These are phyloP conservation scores for Emydocephalus ijimae DNA, from an alignment of 2,113 vertebrate genomes.

Conservation along the genomic window DNA sequence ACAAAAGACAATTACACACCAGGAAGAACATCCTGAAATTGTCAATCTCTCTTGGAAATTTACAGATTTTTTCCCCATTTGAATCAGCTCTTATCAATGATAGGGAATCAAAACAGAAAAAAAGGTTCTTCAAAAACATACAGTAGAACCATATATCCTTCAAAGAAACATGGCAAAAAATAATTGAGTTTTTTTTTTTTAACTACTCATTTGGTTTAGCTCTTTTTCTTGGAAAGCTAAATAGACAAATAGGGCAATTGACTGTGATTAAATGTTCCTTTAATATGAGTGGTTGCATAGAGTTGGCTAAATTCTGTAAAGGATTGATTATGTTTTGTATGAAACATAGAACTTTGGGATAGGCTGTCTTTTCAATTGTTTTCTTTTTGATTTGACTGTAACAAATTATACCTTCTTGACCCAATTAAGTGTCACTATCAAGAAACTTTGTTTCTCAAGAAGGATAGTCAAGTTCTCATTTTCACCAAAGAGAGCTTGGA, in stretches of 20 bases:
- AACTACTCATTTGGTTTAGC: neutral
- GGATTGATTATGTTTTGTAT: neutral
- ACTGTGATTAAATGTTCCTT: neutral
- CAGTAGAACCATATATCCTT: neutral
- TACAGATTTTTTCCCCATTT: slow-evolving; percentile 60
- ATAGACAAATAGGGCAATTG: neutral
- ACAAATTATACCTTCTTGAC: neutral
- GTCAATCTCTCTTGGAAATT: slow-evolving; percentile 69
- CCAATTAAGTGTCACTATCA: neutral
- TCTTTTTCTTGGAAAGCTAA: neutral
- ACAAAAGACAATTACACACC: slow-evolving; percentile 55
- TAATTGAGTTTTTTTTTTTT: neutral
- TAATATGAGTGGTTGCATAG: neutral
- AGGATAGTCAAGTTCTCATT: neutral
- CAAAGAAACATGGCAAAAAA: neutral
- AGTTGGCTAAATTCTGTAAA: neutral
- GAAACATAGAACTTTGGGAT: neutral
- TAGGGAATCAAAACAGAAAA: neutral
- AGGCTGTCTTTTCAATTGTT: neutral
- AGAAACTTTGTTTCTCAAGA: neutral
- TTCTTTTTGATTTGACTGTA: neutral
- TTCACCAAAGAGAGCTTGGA: neutral
- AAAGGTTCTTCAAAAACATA: neutral
- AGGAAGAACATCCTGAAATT: slow-evolving; percentile 70
- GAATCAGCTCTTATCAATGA: neutral